Evolutionary conservation across 37 sponge, comb jelly and placozoan species (phyloP), one percentile per base, ranked within the genome.

Genomic region (Eunapius fragilis): DNA sequence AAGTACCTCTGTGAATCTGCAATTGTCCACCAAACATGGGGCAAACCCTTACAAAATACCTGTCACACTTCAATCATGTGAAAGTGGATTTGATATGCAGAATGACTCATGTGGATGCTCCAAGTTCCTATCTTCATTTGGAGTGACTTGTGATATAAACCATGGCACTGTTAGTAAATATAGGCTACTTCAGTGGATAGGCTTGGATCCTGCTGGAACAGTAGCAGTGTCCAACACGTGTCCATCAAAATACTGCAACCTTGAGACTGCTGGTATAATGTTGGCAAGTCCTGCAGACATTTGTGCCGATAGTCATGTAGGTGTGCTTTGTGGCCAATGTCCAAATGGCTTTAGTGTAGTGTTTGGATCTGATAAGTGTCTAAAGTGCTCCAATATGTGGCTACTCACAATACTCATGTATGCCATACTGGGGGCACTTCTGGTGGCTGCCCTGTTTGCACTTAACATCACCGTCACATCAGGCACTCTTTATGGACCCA

Each of bases 251-350:
- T 67, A 83, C 75, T 83, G 84, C 67, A 73, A 36, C 1, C 36
- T 14, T 2, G 31, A 2, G 2, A 32, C 73, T 2, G 34, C 69
- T 17, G 30, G 31, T 3, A 76, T 87, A 0, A 70, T 75, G 25
- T 34, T 87, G 45, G 35, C 38, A 4, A 30, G n/a, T 7, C 34
- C 34, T 25, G 87, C 80, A n/a, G 68, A 2, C 27, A 49, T 88
- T 0, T 88, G 89, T 77, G 47, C 28, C 7, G 4, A 24, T 0
- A 78, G 83, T 6, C 71, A 83, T 25, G 82, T 67, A 30, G 92
- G 92, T 31, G 45, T 91, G 3, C 81, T 91, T 31, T 91, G 92
- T 79, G 87, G 92, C 3, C 28, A 27, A 37, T 91, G 92, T 70
- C 28, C 45, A n/a, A n/a, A 30, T 31, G 71, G 77, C 10, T 67